Base-by-base conservation (phyloP, 2,888 invertebrate genomes). In the Thera britannica region DNA sequence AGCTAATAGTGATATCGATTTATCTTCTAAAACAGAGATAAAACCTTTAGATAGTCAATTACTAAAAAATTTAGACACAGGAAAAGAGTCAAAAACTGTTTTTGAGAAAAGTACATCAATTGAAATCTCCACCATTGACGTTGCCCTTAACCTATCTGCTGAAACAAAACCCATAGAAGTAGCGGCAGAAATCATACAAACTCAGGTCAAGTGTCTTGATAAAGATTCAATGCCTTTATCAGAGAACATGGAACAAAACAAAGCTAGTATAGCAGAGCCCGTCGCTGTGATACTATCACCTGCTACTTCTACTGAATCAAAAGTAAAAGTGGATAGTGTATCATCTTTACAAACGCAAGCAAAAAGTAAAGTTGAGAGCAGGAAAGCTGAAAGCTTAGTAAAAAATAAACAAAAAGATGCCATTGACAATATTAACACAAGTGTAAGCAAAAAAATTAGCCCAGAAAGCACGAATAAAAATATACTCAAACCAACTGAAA, bases 341-440 rank as follows among this genome's bases (percentile, higher is more conserved):
- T 48, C 34, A 11, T 54, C 62, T 54, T 55, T 67, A 62, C 46
- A 55, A 62, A 41, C 52, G 41, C 63, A 63, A 65, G 62, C 65
- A 52, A 63, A 62, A 9, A 11, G 35, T 61, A 64, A 58, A 60
- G 36, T 58, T 38, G 60, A 63, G 48, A 51, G 54, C 3, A 60
- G 63, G 57, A n/a, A n/a, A 52, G 3, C 35, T 2, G 65, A 56
- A 49, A 12, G 11, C 11, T 56, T 52, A 48, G 38, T 5, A 11
- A 59, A 55, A 51, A 36, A 12, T 6, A 52, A 58, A 54, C 62
- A 65, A 64, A 11, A 44, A 6, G 41, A 58, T 34, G 23, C 9
- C 8, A 35, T 3, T 44, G n/a, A 49, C 6, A 12, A 58, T 55
- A 34, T 34, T 3, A 55, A 69, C 34, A 66, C 34, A 2, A 62